Percentiles rank a stretch among this genome's conserved stretches.
phyloP scores from a whole-genome alignment of 2,113 vertebrate species.

The Corydoras sp. region DNA sequence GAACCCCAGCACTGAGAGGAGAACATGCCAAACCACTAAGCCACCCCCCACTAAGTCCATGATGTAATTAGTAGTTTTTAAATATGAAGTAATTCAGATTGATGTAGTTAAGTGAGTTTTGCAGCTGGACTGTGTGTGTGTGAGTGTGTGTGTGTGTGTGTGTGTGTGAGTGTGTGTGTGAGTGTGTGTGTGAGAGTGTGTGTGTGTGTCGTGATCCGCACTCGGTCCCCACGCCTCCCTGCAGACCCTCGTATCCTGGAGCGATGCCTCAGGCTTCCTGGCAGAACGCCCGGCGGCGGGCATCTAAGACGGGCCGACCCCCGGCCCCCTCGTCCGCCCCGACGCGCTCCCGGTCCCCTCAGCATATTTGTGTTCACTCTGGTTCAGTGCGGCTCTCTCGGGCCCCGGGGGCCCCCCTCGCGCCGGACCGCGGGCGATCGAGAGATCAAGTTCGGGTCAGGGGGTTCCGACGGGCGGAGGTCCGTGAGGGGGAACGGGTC shows the following conservation, averaged over 20 bases:
- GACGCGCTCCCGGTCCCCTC: conserved; percentile 3
- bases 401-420: conserved; percentile 33
- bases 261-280: conserved; percentile 57
- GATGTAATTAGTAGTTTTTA: no score
- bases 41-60: no score
- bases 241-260: conserved; percentile 41
- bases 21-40: no score
- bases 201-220: conserved; percentile 3
- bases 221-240: conserved; percentile 21
- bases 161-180: background rate
- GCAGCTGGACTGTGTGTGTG: no score
- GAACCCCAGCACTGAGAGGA: no score
- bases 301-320: conserved; percentile 41
- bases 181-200: background rate
- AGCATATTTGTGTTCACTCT: conserved; percentile 20
- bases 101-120: no score
- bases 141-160: no score
- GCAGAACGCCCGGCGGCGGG: conserved; percentile 54
- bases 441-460: conserved; percentile 35
- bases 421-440: conserved; percentile 1
- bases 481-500: conserved; percentile 13
- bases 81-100: no score
- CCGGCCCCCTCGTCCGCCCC: conserved; percentile 22
- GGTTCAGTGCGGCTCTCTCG: conserved; percentile 22
- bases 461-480: conserved; percentile 11